Evolutionary conservation across 2,797 vertebrate genomes (phyloP), one percentile per base, ranked within the genome.

Genomic region (Sciurus carolinensis): DNA sequence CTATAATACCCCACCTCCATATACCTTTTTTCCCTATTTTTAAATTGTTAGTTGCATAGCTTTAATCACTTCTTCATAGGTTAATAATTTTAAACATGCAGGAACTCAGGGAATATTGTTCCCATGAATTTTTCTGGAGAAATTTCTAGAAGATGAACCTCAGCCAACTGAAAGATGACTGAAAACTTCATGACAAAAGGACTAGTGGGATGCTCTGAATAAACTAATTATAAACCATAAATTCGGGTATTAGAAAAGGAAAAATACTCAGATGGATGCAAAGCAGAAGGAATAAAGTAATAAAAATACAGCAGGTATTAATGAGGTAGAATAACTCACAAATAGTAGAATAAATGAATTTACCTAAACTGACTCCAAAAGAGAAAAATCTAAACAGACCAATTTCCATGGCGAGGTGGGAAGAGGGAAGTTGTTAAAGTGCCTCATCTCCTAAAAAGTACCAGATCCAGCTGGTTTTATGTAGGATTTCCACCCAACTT

Each of bases 261-360:
- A 87, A 94, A 72, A 97, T 12, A 80, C 57, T 75, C 50, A 91
- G 93, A 81, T 71, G 47, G 12, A 86, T 50, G 76, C 72, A 76
- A 83, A 80, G 79, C 66, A 39, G 71, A 92, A 94, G 71, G 47
- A 87, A 90, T 17, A 15, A 72, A 83, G 84, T 76, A 82, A 93
- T 90, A 92, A 84, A 91, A 92, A 77, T 83, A 59, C 67, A 89
- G 26, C 66, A 96, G 54, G 7, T 84, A 91, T 66, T 73, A 84
- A 24, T 87, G 54, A 77, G 2, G 9, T 82, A 59, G 82, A 90
- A 89, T 67, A 59, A 75, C 57, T 73, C 33, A 15, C 47, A 47
- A 87, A 94, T 24, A 80, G 36, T 66, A 93, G 86, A 96, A 95
- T 87, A 95, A 94, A 86, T 9, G 24, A 95, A 85, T 93, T 80